A percentile compares a stretch with the other conserved stretches of the same genome.
Conservation (phyloP, 1,140 invertebrate species). For the Stegodyphus dumicola region DNA sequence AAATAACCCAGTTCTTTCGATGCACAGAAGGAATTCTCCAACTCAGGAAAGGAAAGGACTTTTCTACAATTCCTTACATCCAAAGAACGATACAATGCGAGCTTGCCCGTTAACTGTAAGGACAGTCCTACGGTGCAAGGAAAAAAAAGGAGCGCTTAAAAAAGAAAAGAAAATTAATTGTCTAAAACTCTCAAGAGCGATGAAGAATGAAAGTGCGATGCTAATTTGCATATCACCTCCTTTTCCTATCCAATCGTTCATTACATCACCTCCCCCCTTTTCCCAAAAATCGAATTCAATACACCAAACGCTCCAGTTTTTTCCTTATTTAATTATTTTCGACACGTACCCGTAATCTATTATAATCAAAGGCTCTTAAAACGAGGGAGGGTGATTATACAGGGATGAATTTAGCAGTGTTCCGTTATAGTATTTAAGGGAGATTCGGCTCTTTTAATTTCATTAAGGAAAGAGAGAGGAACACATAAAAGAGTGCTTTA, state of each 20-base stretch:
- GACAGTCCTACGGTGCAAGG: too few relatives aligned
- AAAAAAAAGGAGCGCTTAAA: too few relatives aligned
- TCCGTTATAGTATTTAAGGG: neutral
- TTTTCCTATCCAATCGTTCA: constrained; percentile 4
- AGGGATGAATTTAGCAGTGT: constrained; percentile 8
- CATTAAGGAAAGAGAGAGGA: constrained; percentile 19
- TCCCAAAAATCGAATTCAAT: neutral
- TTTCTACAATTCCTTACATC: too few relatives aligned
- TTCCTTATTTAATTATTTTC: constrained; percentile 22
- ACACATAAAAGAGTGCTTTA: neutral
- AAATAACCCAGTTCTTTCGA: too few relatives aligned
- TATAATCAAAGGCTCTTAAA: constrained; percentile 12
- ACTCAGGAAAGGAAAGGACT: too few relatives aligned
- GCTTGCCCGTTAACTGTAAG: too few relatives aligned
- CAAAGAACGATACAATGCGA: too few relatives aligned
- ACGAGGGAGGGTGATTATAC: neutral
- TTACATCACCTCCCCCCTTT: neutral
- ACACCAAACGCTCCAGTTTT: neutral
- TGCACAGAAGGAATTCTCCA: too few relatives aligned
- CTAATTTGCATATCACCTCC: constrained; percentile 18
- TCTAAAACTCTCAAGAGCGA: neutral
- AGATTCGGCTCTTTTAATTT: constrained; percentile 37
- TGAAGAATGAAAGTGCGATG: neutral
- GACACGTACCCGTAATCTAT: constrained; percentile 30
- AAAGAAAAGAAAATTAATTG: constrained; percentile 7